A percentile compares a stretch with the other conserved stretches of the same genome.
These are phyloP conservation scores for Enteromius mattozi DNA, from an alignment of 2,797 vertebrate species.

Conservation along the genomic window DNA sequence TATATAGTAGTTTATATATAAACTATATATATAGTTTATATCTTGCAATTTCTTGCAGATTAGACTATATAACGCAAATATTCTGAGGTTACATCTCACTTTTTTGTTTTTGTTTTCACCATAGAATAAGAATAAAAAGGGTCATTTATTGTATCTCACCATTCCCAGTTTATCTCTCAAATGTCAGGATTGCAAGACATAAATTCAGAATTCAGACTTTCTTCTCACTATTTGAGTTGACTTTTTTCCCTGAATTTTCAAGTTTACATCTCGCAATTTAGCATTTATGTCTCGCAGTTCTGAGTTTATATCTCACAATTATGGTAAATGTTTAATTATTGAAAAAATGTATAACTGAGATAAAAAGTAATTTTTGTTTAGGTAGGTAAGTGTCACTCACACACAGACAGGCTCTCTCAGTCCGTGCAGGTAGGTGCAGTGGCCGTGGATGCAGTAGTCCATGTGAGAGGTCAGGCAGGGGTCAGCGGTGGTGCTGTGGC, in stretches of 20 bases:
- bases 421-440: conserved; percentile 78
- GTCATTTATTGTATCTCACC: not conserved
- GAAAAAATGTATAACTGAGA: no score
- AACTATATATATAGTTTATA: no score
- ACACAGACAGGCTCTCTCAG: conserved; percentile 78
- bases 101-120: not conserved
- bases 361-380: no score
- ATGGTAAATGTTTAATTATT: not conserved
- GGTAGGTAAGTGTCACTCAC: conserved; percentile 68
- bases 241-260: no score
- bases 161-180: not conserved
- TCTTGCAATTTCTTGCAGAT: not conserved
- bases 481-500: conserved; percentile 60
- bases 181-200: not conserved
- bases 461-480: conserved; percentile 77
- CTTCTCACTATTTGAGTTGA: not conserved
- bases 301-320: not conserved
- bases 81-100: not conserved
- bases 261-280: not conserved
- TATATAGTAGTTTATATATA: no score
- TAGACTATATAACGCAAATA: not conserved
- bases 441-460: conserved; percentile 80
- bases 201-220: not conserved
- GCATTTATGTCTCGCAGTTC: not conserved
- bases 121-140: not conserved